Conservation (phyloP, 2,888 invertebrate species). For the Cheilosia variabilis region DNA sequence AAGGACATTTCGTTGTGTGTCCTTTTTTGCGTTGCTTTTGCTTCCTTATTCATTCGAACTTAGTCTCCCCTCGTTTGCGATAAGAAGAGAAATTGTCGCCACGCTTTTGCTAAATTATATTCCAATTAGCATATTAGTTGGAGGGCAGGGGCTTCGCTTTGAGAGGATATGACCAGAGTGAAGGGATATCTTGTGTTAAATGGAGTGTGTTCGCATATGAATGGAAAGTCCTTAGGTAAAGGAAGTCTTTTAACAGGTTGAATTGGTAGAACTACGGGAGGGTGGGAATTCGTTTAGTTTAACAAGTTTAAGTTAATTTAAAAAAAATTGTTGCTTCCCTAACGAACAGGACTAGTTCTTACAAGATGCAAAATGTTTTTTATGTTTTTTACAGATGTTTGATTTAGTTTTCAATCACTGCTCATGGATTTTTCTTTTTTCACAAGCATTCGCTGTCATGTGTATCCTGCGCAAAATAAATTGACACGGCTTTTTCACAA, state of each 20-base stretch:
- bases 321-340: too few relatives aligned
- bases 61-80: conserved; percentile 19
- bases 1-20: conserved; percentile 42
- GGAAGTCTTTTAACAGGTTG: conserved; percentile 5
- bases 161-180: conserved; percentile 10
- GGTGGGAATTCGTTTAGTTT: neutral
- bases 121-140: conserved; percentile 72
- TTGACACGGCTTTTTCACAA: too few relatives aligned
- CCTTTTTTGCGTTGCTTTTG: conserved; percentile 19
- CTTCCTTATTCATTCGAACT: conserved; percentile 2
- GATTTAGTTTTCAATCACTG: too few relatives aligned
- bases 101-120: conserved; percentile 72
- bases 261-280: neutral
- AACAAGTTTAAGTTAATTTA: neutral
- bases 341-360: too few relatives aligned
- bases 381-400: too few relatives aligned
- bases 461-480: too few relatives aligned
- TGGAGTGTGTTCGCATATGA: conserved; percentile 18
- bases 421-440: too few relatives aligned
- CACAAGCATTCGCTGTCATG: too few relatives aligned
- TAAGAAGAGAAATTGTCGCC: conserved; percentile 60
- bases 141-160: conserved; percentile 18
- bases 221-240: neutral
- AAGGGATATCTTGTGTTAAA: conserved; percentile 14
- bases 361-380: too few relatives aligned